These are phyloP conservation scores for Steromphala cineraria DNA, from an alignment of 2,888 invertebrate species.

Conservation along the genomic window DNA sequence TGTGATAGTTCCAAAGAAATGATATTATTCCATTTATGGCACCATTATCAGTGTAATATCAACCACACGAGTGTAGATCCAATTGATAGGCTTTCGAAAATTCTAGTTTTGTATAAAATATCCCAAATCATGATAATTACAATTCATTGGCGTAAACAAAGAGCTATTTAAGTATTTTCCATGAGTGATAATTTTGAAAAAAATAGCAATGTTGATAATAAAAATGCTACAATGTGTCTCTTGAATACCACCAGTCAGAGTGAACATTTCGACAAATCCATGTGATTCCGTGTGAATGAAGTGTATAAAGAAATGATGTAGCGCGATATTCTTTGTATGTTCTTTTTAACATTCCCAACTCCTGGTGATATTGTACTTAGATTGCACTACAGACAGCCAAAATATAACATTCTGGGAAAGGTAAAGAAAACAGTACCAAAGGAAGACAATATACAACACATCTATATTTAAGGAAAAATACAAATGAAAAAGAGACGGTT, in stretches of 20 bases:
- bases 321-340: not conserved
- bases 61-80: not conserved
- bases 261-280: not conserved
- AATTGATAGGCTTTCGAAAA: not conserved
- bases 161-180: not conserved
- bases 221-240: not conserved
- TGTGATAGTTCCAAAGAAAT: not conserved
- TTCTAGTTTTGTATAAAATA: not conserved
- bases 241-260: not conserved
- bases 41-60: not conserved
- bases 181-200: conserved; percentile 1
- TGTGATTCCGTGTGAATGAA: not conserved
- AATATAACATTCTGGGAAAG: no score
- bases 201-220: not conserved
- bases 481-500: no score
- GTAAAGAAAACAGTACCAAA: no score
- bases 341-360: no score
- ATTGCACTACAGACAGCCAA: no score
- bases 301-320: not conserved
- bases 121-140: not conserved
- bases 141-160: not conserved
- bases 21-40: not conserved
- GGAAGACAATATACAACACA: no score
- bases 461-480: no score
- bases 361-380: no score